Base-by-base conservation (phyloP, 92 coral and sea anemone species). In the Phymanthus crucifer region DNA sequence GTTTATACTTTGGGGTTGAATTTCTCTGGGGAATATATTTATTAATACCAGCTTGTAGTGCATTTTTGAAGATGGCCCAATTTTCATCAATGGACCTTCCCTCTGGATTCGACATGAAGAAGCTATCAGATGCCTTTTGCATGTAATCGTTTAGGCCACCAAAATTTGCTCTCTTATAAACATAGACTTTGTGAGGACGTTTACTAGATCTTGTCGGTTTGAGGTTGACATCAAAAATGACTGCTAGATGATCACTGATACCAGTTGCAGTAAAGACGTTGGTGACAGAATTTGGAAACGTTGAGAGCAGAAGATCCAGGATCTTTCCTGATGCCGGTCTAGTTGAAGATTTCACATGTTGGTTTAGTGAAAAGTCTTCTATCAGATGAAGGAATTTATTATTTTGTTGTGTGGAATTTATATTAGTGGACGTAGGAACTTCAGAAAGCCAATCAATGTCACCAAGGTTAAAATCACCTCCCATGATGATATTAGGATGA, bases 291-390 rank as follows among this genome's bases (percentile, higher is more conserved):
- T 70, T 80, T 4, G 77, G 71, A 43, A 48, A 71, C 23, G 84
- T 70, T 61, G 88, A 78, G 19, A 84, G 66, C 1, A 78, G 37
- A 47, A 78, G 64, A 40, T 84, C 84, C 29, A 84, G 70, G 26
- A 79, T 74, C 74, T 73, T 87, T 4, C 79, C 83, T 32, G 88
- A 87, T 34, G 80, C 81, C 65, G 88, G 91, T 38, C 89, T 31
- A 6, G 89, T 85, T 13, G 81, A 58, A 19, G 29, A 70, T 73
- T 78, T 78, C 17, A 83, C 87, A 40, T 87, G 91, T 76, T 87
- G 84, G 56, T 77, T 35, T 48, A 88, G 54, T 14, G 91, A 83
- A 57, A 6, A 87, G 68, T 83, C 88, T 38, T 88, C 80, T 19
- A 85, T 36, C 34, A 85, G 5, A 3, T 79, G 75, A 5, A 85